A percentile compares a stretch with the other conserved stretches of the same genome.
phyloP scores from a whole-genome alignment of 2,888 invertebrate species.

The Netelia melanura region DNA sequence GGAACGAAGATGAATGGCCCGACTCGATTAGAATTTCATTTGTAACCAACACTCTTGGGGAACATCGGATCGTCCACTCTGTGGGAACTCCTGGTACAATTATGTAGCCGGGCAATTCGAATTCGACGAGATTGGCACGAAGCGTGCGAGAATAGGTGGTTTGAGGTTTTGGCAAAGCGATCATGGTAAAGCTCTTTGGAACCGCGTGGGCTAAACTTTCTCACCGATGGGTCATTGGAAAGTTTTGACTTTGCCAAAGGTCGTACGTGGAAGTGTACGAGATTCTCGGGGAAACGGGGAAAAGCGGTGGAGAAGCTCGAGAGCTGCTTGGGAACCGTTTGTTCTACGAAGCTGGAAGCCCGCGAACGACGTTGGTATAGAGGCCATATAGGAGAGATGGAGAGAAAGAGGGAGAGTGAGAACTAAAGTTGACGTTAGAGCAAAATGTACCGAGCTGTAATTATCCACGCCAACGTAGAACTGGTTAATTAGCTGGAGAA shows the following conservation, averaged over 20 bases:
- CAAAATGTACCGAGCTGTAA: conserved; percentile 42
- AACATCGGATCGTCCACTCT: neutral
- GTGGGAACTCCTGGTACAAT: neutral
- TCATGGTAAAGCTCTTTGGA: neutral
- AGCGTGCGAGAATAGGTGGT: neutral
- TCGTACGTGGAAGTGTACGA: neutral
- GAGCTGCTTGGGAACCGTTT: too few species aligned
- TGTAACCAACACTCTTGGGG: neutral
- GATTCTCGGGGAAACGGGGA: neutral
- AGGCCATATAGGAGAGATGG: neutral
- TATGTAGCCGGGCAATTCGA: neutral
- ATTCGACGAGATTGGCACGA: conserved; percentile 6
- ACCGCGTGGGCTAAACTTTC: conserved; percentile 19
- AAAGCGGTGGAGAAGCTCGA: neutral
- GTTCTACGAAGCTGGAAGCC: neutral
- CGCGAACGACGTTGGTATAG: neutral
- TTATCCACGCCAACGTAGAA: conserved; percentile 45
- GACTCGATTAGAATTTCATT: conserved; percentile 31
- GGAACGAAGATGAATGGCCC: neutral
- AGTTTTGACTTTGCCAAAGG: conserved; percentile 31
- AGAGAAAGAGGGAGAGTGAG: conserved; percentile 20
- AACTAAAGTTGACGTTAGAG: conserved; percentile 39
- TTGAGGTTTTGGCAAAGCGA: neutral
- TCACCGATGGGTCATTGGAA: conserved; percentile 20
- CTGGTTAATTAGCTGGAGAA: conserved; percentile 56